Percentiles rank a stretch among this genome's conserved stretches.
Conservation (phyloP, 2,113 vertebrate genomes). For the Meles meles region DNA sequence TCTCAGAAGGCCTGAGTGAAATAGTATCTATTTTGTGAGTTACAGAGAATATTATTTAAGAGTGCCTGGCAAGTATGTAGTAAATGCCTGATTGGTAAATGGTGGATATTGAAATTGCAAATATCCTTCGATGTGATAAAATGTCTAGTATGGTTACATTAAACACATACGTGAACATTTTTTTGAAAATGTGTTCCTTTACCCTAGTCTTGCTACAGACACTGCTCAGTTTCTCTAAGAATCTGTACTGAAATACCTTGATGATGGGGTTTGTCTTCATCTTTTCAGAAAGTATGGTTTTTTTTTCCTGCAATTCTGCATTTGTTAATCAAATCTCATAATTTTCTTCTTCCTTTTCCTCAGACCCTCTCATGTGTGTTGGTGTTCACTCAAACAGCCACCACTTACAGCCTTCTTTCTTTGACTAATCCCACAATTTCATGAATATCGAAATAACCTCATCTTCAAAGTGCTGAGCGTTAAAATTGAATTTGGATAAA, state of each 20-base stretch:
- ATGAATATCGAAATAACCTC: neutral
- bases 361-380: neutral
- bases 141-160: neutral
- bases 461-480: neutral
- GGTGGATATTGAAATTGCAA: no score
- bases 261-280: neutral
- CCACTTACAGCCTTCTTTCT: neutral
- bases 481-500: neutral
- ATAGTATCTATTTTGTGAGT: neutral
- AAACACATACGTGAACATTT: neutral
- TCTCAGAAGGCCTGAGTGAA: neutral
- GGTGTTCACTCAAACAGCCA: neutral
- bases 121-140: neutral
- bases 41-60: neutral
- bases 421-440: neutral
- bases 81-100: neutral
- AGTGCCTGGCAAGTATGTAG: neutral
- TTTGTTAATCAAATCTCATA: neutral
- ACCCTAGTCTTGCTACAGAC: neutral
- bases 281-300: neutral
- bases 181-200: neutral
- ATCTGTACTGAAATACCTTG: neutral
- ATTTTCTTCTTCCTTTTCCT: neutral
- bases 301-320: neutral
- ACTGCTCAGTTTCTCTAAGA: neutral